phyloP scores from a whole-genome alignment of 2,888 invertebrate genomes.

The Gastracanthus pulcherrimus region DNA sequence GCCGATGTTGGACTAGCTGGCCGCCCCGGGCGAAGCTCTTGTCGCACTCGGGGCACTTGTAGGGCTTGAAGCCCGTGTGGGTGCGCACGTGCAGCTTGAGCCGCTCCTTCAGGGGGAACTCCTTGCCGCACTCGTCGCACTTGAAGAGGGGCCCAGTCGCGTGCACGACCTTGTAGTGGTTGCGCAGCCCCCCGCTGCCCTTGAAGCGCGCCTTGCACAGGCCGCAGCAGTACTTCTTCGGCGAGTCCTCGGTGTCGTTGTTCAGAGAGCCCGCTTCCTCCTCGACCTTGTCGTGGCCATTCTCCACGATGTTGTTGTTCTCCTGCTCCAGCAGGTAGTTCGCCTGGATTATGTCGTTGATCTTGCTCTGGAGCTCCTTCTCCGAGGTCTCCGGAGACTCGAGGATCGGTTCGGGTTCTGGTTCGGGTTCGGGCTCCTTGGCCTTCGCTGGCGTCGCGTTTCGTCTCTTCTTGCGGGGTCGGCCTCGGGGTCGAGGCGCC shows the following conservation, averaged over 20 bases:
- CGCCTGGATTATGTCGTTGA: conserved; percentile 69
- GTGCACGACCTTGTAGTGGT: conserved; percentile 75
- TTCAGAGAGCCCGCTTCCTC: not conserved
- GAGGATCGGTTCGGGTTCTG: not conserved
- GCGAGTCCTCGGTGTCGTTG: conserved; percentile 26
- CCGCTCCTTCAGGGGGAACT: conserved; percentile 87
- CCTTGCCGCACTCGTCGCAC: conserved; percentile 87
- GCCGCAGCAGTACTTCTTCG: conserved; percentile 69
- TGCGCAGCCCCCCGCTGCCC: conserved; percentile 74
- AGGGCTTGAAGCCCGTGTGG: conserved; percentile 86
- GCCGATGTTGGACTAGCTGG: conserved; percentile 86
- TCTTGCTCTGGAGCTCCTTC: conserved; percentile 60
- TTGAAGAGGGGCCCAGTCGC: conserved; percentile 79
- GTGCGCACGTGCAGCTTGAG: conserved; percentile 85
- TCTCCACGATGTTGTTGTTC: conserved; percentile 68
- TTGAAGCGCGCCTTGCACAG: conserved; percentile 73
- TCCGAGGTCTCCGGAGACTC: not conserved
- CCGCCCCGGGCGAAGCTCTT: conserved; percentile 87
- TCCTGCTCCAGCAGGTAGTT: conserved; percentile 69
- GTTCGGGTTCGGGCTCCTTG: not conserved
- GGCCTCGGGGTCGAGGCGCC: conserved; percentile 3
- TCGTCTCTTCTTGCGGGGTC: conserved; percentile 45
- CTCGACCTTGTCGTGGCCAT: conserved; percentile 31
- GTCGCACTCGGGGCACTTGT: conserved; percentile 82
- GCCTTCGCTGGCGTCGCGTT: not conserved